Percentiles rank a stretch among this genome's conserved stretches.
These are phyloP conservation scores for Varroa destructor DNA, from an alignment of 1,140 invertebrate species.

Conservation along the genomic window DNA sequence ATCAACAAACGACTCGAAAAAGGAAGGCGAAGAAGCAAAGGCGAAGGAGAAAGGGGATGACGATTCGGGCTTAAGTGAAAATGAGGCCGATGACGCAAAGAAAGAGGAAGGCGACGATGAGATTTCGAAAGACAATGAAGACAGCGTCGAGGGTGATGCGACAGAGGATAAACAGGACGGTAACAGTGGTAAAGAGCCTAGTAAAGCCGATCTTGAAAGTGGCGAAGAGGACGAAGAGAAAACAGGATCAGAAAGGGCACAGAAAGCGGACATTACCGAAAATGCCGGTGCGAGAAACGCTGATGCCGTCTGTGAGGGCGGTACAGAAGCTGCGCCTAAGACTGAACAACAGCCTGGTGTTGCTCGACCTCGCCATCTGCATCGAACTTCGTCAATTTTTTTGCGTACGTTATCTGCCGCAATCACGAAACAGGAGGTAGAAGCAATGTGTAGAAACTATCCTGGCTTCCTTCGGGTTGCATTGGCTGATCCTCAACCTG, in stretches of 20 bases:
- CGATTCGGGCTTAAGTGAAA: conserved; percentile 28
- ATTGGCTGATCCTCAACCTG: conserved; percentile 87
- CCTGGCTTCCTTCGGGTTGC: conserved; percentile 90
- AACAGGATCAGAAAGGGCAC: conserved; percentile 27
- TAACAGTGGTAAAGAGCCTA: conserved; percentile 29
- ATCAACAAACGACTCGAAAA: conserved; percentile 39
- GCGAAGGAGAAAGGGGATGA: conserved; percentile 35
- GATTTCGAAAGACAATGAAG: conserved; percentile 34
- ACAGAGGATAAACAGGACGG: conserved; percentile 40
- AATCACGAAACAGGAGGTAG: conserved; percentile 90
- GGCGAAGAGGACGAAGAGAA: conserved; percentile 29
- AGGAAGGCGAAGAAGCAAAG: conserved; percentile 34
- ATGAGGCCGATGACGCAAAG: conserved; percentile 37
- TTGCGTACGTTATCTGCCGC: conserved; percentile 83
- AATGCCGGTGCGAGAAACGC: too few species aligned
- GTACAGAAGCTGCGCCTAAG: background rate
- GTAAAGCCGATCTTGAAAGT: too few species aligned
- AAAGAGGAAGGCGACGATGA: conserved; percentile 35
- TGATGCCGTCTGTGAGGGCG: conserved; percentile 32
- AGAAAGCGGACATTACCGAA: conserved; percentile 43
- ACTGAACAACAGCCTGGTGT: conserved; percentile 26
- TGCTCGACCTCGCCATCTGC: conserved; percentile 46
- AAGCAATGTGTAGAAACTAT: conserved; percentile 87
- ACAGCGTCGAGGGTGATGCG: conserved; percentile 40
- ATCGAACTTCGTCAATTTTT: conserved; percentile 94